phyloP scores from a whole-genome alignment of 2,888 invertebrate species.

The Conomelus anceps region DNA sequence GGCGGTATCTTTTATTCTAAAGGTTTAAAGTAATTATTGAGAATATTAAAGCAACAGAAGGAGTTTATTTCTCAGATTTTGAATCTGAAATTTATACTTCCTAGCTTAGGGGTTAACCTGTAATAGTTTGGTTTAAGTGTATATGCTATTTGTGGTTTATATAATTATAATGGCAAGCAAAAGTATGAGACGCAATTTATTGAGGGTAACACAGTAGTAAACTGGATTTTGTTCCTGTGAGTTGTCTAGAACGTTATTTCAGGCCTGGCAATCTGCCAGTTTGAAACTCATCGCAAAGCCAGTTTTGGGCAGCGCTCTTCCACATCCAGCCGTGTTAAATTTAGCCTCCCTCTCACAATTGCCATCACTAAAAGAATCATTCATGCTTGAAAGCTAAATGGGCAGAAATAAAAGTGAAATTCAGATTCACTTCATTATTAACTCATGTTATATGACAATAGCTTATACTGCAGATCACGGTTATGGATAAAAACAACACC shows the following conservation, averaged over 20 bases:
- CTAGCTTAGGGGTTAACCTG: no score
- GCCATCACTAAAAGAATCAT: background rate
- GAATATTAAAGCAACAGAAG: no score
- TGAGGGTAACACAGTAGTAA: background rate
- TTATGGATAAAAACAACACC: no score
- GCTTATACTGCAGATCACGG: no score
- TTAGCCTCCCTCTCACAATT: background rate
- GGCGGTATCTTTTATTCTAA: no score
- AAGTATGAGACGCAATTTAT: background rate
- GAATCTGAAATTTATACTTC: no score
- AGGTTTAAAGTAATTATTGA: no score
- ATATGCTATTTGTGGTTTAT: no score
- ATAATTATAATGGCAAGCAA: background rate
- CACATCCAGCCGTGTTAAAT: background rate
- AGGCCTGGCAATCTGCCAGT: background rate
- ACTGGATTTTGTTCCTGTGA: background rate
- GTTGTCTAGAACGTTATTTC: background rate
- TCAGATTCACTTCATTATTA: background rate
- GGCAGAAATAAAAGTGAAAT: background rate
- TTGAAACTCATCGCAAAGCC: background rate
- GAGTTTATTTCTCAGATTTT: no score
- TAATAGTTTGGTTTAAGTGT: no score
- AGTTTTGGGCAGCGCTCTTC: background rate
- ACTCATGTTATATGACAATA: no score
- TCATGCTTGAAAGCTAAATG: background rate